Percentiles rank a stretch among this genome's conserved stretches.
Evolutionary conservation across 2,797 vertebrate species (phyloP).

Genomic region (Caiman crocodilus): DNA sequence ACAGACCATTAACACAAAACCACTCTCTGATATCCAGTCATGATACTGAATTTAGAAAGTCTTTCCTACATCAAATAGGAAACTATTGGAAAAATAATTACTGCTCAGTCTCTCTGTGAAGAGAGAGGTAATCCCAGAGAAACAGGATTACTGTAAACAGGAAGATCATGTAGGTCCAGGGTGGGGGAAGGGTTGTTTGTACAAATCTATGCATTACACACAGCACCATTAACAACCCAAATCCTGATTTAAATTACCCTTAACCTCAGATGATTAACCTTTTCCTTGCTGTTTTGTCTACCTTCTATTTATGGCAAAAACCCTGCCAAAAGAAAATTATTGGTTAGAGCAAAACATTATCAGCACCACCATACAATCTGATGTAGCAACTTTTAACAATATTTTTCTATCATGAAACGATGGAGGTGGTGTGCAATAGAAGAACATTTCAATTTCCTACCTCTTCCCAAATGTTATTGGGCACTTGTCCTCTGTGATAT

Average conservation of each 20-base stretch:
- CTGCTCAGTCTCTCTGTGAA: slow-evolving; percentile 49
- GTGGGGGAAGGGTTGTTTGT: slow-evolving; percentile 62
- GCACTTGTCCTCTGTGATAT: not conserved
- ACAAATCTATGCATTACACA: slow-evolving; percentile 66
- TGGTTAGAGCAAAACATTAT: not conserved
- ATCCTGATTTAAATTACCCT: slow-evolving; percentile 61
- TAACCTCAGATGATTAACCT: slow-evolving; percentile 6
- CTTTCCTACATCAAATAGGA: slow-evolving; percentile 56
- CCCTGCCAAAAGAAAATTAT: not conserved
- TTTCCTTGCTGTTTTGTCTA: not conserved
- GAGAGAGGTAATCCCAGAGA: slow-evolving; percentile 77
- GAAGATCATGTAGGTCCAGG: slow-evolving; percentile 65
- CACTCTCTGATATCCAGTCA: not conserved
- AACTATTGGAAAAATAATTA: slow-evolving; percentile 41
- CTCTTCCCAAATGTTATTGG: not conserved
- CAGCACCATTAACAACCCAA: slow-evolving; percentile 63
- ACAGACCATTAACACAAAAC: not conserved
- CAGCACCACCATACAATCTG: not conserved
- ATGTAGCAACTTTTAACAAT: not conserved
- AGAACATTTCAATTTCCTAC: slow-evolving; percentile 15
- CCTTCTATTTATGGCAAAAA: not conserved
- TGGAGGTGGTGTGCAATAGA: not conserved
- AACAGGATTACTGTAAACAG: slow-evolving; percentile 80
- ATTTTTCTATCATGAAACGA: not conserved
- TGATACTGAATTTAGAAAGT: slow-evolving; percentile 58